Evolutionary conservation across 2,113 vertebrate species (phyloP).

Genomic region (Edolisoma coerulescens): DNA sequence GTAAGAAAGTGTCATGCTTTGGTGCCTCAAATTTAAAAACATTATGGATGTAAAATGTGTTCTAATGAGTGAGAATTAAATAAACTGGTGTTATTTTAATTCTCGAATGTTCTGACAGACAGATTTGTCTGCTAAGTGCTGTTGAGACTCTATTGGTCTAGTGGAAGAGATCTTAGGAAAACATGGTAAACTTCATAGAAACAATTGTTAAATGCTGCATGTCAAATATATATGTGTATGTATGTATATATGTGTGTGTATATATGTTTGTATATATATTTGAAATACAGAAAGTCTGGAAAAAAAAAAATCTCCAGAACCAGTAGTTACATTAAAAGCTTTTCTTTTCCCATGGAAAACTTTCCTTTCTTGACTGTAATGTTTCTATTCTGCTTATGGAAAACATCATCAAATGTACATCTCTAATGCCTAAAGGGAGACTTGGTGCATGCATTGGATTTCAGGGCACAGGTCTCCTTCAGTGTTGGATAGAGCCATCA

Average conservation of each 20-base stretch:
- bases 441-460: neutral
- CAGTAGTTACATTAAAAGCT: neutral
- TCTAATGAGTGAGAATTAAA: neutral
- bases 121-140: neutral
- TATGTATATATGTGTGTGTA: accelerated
- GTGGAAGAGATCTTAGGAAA: neutral
- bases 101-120: neutral
- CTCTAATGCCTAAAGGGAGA: neutral
- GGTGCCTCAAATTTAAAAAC: neutral
- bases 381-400: neutral
- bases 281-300: neutral
- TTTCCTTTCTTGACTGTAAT: neutral
- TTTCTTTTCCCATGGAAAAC: neutral
- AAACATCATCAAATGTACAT: neutral
- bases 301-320: neutral
- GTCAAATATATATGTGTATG: accelerated
- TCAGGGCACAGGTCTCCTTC: neutral
- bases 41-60: accelerated
- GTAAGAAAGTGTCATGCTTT: slow-evolving; percentile 18
- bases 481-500: neutral
- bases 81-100: neutral
- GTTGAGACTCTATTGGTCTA: neutral
- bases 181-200: neutral
- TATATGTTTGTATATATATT: too few relatives aligned
- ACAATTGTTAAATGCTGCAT: neutral